These are phyloP conservation scores for Musca vetustissima DNA, from an alignment of 1,140 invertebrate species.

Conservation along the genomic window DNA sequence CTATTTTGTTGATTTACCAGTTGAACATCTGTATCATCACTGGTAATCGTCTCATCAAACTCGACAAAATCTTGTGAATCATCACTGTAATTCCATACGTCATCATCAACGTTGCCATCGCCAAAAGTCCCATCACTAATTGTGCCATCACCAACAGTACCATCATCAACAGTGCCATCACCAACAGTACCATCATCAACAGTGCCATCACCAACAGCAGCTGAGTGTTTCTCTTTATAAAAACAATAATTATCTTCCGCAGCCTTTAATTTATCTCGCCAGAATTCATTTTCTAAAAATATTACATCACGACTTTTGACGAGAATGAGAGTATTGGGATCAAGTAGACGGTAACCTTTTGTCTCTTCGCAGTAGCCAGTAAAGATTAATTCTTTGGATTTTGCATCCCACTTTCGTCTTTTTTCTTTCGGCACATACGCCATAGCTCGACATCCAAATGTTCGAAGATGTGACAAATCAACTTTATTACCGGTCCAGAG, in stretches of 20 bases:
- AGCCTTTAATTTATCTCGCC: slow-evolving; percentile 7
- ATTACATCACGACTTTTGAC: slow-evolving; percentile 41
- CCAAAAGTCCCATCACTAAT: too few relatives aligned
- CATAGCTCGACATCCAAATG: slow-evolving; percentile 55
- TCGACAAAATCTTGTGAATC: neutral
- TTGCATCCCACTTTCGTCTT: slow-evolving; percentile 46
- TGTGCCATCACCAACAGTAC: neutral
- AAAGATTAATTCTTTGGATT: slow-evolving; percentile 46
- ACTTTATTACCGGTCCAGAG: slow-evolving; percentile 42
- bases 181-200: neutral
- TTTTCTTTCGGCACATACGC: slow-evolving; percentile 50
- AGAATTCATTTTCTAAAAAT: slow-evolving; percentile 37
- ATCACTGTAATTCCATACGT: neutral
- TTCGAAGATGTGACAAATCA: slow-evolving; percentile 33
- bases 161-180: neutral
- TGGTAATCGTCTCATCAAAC: slow-evolving; percentile 4
- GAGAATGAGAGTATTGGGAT: slow-evolving; percentile 38
- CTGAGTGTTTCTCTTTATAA: slow-evolving; percentile 1
- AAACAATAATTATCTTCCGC: neutral
- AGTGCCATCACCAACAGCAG: neutral
- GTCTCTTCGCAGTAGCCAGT: slow-evolving; percentile 53
- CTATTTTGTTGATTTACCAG: neutral
- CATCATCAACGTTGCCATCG: too few relatives aligned
- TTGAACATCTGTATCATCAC: neutral
- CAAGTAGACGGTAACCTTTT: slow-evolving; percentile 53